Conservation (phyloP, 2,888 invertebrate species). For the Mechanitis messenoides region DNA sequence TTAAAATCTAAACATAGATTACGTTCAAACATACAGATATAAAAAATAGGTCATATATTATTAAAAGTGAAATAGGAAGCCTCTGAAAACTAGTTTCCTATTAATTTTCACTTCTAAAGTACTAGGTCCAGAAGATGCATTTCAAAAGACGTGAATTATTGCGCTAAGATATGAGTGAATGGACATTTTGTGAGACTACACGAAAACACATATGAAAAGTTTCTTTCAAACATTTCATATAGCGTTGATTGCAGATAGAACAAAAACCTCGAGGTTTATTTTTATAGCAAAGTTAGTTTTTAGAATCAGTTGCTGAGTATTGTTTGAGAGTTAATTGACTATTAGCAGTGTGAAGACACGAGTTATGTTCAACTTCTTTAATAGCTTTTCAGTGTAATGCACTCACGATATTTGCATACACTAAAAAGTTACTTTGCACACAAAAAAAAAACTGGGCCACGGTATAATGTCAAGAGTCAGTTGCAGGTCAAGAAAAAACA, state of each 20-base stretch:
- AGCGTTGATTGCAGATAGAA: neutral
- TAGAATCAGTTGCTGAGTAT: neutral
- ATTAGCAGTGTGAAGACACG: too few species aligned
- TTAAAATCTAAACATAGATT: too few species aligned
- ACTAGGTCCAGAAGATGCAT: constrained; percentile 17
- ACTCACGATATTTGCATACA: neutral
- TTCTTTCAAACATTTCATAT: neutral
- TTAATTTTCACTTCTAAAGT: constrained; percentile 24
- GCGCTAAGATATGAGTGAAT: constrained; percentile 18
- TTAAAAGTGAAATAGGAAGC: constrained; percentile 5
- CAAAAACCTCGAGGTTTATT: neutral
- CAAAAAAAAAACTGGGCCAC: constrained; percentile 10
- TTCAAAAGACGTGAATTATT: constrained; percentile 24
- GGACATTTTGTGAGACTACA: constrained; percentile 13
- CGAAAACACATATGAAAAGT: constrained; percentile 8
- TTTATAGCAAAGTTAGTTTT: neutral
- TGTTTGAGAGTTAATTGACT: too few species aligned
- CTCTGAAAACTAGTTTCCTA: constrained; percentile 19
- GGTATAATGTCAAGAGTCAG: constrained; percentile 17
- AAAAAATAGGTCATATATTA: neutral
- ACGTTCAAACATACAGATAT: too few species aligned
- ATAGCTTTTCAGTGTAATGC: neutral
- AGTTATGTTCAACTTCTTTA: neutral
- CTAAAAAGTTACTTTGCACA: neutral
- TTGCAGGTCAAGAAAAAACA: constrained; percentile 14